phyloP scores from a whole-genome alignment of 2,113 vertebrate species.

The Empidonax alnorum region DNA sequence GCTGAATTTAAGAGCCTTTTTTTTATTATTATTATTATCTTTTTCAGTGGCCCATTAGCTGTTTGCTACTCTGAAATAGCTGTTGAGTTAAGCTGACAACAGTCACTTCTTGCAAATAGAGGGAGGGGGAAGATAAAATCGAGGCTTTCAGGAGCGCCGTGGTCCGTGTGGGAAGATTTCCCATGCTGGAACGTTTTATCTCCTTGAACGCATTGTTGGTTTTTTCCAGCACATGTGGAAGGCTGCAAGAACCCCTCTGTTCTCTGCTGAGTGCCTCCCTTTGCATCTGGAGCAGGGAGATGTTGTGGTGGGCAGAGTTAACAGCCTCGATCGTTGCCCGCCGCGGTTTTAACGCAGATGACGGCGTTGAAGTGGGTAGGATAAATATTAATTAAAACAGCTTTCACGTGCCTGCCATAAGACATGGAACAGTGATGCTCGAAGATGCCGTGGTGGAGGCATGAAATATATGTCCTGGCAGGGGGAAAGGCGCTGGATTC shows the following conservation, averaged over 20 bases:
- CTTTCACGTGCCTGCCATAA: not conserved
- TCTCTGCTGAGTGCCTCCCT: not conserved
- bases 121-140: not conserved
- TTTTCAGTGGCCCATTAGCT: not conserved
- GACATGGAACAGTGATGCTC: not conserved
- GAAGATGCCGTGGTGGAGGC: not conserved
- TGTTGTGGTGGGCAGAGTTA: not conserved
- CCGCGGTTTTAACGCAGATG: not conserved
- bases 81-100: not conserved
- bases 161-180: not conserved
- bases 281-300: not conserved
- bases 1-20: not conserved
- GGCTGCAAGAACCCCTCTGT: not conserved
- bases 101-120: not conserved
- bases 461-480: not conserved
- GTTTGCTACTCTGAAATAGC: not conserved
- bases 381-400: slow-evolving; percentile 59
- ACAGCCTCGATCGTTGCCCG: not conserved
- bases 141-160: not conserved
- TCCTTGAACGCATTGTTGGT: not conserved
- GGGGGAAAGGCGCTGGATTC: not conserved
- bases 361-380: not conserved
- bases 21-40: not conserved
- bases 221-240: not conserved
- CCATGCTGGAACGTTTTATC: not conserved